Percentiles rank a stretch among this genome's conserved stretches.
phyloP scores from a whole-genome alignment of 2,113 vertebrate species.

The Halichoerus grypus region DNA sequence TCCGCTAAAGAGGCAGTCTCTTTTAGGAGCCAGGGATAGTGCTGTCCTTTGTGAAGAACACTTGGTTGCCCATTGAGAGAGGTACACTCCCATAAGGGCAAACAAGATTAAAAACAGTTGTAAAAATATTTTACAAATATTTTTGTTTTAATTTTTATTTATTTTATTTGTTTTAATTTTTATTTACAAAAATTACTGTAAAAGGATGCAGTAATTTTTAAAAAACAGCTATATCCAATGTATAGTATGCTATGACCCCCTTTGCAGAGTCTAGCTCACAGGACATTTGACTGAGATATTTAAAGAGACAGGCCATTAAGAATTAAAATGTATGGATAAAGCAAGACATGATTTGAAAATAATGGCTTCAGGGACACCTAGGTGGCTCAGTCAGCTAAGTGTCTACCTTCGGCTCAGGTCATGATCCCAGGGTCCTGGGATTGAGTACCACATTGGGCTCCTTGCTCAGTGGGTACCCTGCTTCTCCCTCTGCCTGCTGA shows the following conservation, averaged over 20 bases:
- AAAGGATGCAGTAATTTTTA: background rate
- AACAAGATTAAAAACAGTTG: background rate
- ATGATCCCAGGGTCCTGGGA: background rate
- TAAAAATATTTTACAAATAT: background rate
- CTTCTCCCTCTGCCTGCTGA: background rate
- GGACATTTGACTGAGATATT: background rate
- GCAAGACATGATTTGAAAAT: constrained; percentile 36
- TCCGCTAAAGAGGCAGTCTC: background rate
- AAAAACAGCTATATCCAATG: background rate
- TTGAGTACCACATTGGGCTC: background rate
- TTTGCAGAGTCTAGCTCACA: constrained; percentile 2
- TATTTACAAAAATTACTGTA: too few species aligned
- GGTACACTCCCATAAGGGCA: background rate
- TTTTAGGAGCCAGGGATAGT: background rate
- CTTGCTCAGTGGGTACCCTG: background rate
- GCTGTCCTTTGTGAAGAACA: background rate
- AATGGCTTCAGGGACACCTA: background rate
- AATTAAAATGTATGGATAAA: constrained; percentile 21
- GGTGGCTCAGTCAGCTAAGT: background rate
- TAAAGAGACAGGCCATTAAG: background rate
- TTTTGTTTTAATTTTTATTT: too few species aligned
- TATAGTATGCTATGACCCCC: background rate
- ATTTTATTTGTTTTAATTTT: too few species aligned
- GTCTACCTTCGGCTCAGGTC: background rate
- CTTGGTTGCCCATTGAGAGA: background rate